phyloP scores from a whole-genome alignment of 64 coral and sea anemone species.

The Montipora foliosa region DNA sequence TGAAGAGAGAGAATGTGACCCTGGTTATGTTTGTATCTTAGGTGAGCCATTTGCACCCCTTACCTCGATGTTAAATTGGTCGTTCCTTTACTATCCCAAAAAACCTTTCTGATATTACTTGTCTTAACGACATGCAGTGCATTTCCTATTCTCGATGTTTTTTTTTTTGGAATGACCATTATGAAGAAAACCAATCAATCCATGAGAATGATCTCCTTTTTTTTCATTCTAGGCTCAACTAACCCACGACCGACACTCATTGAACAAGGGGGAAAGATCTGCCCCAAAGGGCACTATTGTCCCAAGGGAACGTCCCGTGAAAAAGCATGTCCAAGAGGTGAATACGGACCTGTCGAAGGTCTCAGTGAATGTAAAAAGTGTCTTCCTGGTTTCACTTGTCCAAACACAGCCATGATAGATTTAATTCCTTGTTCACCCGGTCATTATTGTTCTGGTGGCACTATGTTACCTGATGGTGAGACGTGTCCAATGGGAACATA shows the following conservation, averaged over 20 bases:
- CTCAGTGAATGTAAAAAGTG: constrained; percentile 66
- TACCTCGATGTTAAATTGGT: neutral
- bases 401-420: constrained; percentile 75
- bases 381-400: constrained; percentile 81
- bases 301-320: constrained; percentile 77
- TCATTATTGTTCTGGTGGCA: constrained; percentile 84
- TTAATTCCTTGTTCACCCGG: constrained; percentile 79
- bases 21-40: constrained; percentile 92
- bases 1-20: constrained; percentile 76
- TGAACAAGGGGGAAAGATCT: constrained; percentile 73
- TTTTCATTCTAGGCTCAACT: constrained; percentile 77
- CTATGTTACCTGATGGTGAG: constrained; percentile 47
- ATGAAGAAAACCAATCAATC: no score
- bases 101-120: no score
- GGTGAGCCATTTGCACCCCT: constrained; percentile 34
- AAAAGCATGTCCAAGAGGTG: constrained; percentile 77
- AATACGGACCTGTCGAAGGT: constrained; percentile 63
- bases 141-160: no score
- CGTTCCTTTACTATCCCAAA: no score
- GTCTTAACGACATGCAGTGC: neutral
- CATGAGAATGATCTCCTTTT: neutral
- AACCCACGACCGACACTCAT: constrained; percentile 81
- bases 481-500: constrained; percentile 92
- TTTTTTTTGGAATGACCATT: no score
- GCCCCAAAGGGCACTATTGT: constrained; percentile 92